These are phyloP conservation scores for Apamea sordens DNA, from an alignment of 2,888 invertebrate genomes.

Conservation along the genomic window DNA sequence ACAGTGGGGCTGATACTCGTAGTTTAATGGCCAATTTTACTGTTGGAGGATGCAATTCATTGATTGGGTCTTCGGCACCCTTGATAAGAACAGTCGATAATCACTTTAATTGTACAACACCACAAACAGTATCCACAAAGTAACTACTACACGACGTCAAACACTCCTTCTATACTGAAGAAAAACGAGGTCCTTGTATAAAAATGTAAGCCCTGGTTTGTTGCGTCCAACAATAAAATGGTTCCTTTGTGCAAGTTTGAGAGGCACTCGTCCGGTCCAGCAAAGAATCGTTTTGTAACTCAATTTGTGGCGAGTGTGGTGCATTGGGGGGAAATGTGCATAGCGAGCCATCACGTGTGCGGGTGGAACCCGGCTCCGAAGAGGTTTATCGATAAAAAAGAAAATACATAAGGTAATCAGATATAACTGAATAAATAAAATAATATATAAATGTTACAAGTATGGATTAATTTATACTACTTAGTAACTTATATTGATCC, in stretches of 20 bases:
- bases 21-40: not conserved
- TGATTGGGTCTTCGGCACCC: not conserved
- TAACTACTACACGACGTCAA: slow-evolving; percentile 17
- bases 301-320: slow-evolving; percentile 85
- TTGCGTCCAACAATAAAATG: slow-evolving; percentile 65
- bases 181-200: slow-evolving; percentile 37
- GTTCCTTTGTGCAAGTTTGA: slow-evolving; percentile 82
- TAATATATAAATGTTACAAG: not conserved
- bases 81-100: not conserved
- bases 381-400: slow-evolving; percentile 32
- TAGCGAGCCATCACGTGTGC: slow-evolving; percentile 42
- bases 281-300: slow-evolving; percentile 89
- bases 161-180: slow-evolving; percentile 10
- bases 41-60: too few species aligned
- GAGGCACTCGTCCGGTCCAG: slow-evolving; percentile 76
- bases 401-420: slow-evolving; percentile 1
- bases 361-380: not conserved
- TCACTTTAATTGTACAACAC: not conserved
- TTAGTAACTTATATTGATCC: too few species aligned
- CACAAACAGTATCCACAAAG: not conserved
- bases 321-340: slow-evolving; percentile 64
- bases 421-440: slow-evolving; percentile 4
- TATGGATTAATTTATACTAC: too few species aligned
- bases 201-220: slow-evolving; percentile 61
- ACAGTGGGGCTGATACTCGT: not conserved